Base-by-base conservation (phyloP, 2,888 invertebrate genomes). In the Aromia moschata region DNA sequence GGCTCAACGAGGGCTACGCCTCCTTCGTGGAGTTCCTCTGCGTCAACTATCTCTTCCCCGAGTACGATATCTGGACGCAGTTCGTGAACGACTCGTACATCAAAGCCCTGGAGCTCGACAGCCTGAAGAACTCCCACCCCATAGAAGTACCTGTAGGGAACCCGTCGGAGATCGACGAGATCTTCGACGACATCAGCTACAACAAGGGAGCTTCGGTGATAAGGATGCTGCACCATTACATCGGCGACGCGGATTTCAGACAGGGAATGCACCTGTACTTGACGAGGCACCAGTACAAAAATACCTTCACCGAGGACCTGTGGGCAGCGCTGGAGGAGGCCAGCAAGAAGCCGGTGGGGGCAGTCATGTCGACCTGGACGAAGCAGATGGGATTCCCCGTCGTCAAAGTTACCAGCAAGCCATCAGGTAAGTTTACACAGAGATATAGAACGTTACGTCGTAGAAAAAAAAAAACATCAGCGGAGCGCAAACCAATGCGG, bases 331-430 rank as follows among this genome's bases (percentile, higher is more conserved):
- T 98, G 64, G 92, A 91, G 72, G 91, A 93, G 76, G 92, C 93
- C 1, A 94, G 94, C 68, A 89, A 89, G 14, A 94, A 97, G 79
- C 94, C 96, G 1, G 92, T 99, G 0, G 89, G 89, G 0, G 87
- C 87, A 43, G 91, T 99, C 5, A 98, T 99, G 98, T 91, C 92
- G 4, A 93, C 94, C 14, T 99, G 98, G 98, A 98, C 97, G 0
- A 92, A 93, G 76, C 90, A 98, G 17, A 98, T 98, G 96, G 98
- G 98, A 36, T 98, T 94, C 77, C 98, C 98, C 0, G 88, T 97
- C 53, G 88, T 94, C 9, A 85, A 79, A 40, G 86, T 85, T 2
- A 69, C 71, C 31, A 74, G 70, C 31, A 83, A 84, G 56, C 57
- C 65, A 4, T 38, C 56, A 54, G 67, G 69, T 69, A 56, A 52